These are phyloP conservation scores for Nycticorax nycticorax DNA, from an alignment of 2,113 vertebrate species.

Conservation along the genomic window DNA sequence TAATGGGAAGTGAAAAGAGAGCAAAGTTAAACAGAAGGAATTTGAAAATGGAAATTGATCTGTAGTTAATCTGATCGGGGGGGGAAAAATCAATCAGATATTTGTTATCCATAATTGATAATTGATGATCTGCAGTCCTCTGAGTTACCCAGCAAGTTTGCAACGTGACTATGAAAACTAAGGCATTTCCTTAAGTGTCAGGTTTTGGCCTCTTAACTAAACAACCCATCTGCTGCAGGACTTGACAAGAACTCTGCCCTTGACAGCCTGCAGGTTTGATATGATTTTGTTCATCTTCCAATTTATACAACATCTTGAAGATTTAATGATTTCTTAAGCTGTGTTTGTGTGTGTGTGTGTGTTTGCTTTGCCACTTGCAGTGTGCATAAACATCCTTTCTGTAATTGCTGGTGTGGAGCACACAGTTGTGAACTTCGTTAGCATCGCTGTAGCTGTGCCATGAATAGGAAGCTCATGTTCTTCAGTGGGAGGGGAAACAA, in stretches of 20 bases:
- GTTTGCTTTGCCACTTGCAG: not conserved
- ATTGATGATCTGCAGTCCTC: not conserved
- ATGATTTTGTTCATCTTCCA: not conserved
- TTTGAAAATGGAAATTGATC: not conserved
- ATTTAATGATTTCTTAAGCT: not conserved
- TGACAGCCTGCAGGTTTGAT: accelerated
- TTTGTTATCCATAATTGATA: not conserved
- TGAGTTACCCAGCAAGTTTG: not conserved
- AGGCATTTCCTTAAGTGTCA: not conserved
- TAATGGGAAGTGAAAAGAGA: not conserved
- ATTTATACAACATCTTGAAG: not conserved
- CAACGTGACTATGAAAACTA: not conserved
- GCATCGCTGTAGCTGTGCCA: not conserved
- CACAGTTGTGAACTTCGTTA: not conserved
- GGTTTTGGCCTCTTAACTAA: not conserved
- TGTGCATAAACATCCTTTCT: not conserved
- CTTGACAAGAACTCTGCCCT: not conserved
- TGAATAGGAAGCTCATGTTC: not conserved
- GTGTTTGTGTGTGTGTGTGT: not conserved
- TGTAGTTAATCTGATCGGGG: not conserved
- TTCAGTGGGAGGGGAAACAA: not conserved
- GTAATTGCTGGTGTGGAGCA: not conserved
- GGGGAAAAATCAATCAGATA: accelerated
- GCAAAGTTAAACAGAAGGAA: not conserved
- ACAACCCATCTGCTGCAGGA: not conserved